phyloP scores from a whole-genome alignment of 2,888 invertebrate species.

The Hedya salicella region DNA sequence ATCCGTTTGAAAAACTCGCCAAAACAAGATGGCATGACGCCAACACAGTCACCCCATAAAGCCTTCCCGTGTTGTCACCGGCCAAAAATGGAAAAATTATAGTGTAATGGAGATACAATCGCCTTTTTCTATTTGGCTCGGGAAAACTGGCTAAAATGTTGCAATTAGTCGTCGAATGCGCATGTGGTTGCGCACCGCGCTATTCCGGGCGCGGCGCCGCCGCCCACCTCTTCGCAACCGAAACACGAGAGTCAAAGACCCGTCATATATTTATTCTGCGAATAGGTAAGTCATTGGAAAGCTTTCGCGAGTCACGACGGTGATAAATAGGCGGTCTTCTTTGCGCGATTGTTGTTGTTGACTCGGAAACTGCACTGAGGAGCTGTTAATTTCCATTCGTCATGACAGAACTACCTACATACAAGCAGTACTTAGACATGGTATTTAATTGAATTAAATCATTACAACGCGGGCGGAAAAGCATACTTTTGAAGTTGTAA shows the following conservation, averaged over 20 bases:
- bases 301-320: not conserved
- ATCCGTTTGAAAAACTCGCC: not conserved
- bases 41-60: slow-evolving; percentile 1
- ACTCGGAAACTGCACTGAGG: not conserved
- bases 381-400: not conserved
- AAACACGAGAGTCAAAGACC: slow-evolving; percentile 58
- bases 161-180: slow-evolving; percentile 15
- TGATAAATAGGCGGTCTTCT: slow-evolving; percentile 1
- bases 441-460: no score
- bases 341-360: not conserved
- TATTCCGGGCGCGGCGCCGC: slow-evolving; percentile 50
- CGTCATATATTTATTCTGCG: slow-evolving; percentile 39
- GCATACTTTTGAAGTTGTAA: no score
- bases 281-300: slow-evolving; percentile 31
- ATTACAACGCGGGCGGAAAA: no score
- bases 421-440: no score
- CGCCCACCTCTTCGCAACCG: slow-evolving; percentile 52
- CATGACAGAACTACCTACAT: no score
- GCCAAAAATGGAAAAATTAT: not conserved
- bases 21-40: not conserved
- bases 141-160: slow-evolving; percentile 20
- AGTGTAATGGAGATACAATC: not conserved
- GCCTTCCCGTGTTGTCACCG: not conserved
- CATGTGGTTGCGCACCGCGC: slow-evolving; percentile 31
- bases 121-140: slow-evolving; percentile 3